Conservation (phyloP, 2,888 invertebrate species). For the Prosapia bicincta region DNA sequence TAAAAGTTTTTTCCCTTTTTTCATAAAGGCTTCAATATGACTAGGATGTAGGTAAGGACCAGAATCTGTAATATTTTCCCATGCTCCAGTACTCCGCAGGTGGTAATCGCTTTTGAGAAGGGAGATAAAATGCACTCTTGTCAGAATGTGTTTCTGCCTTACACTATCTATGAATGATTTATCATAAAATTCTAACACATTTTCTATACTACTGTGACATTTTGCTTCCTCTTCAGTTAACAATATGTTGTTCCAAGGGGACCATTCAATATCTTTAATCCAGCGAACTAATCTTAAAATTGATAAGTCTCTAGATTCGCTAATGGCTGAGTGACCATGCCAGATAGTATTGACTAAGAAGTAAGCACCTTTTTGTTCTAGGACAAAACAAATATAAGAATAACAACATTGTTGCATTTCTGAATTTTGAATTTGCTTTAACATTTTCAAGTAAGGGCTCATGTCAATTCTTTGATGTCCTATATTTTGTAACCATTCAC, state of each 20-base stretch:
- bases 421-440: conserved; percentile 70
- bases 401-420: conserved; percentile 70
- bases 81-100: conserved; percentile 22
- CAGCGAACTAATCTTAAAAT: conserved; percentile 75
- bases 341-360: conserved; percentile 83
- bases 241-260: conserved; percentile 93
- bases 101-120: conserved; percentile 23
- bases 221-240: conserved; percentile 79
- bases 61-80: conserved; percentile 24
- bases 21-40: neutral
- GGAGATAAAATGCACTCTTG: conserved; percentile 31
- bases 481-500: conserved; percentile 62
- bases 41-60: conserved; percentile 9
- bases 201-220: conserved; percentile 58
- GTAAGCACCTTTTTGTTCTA: conserved; percentile 77
- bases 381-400: conserved; percentile 69
- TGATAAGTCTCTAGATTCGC: conserved; percentile 69
- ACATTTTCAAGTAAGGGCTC: conserved; percentile 63
- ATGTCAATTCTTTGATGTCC: conserved; percentile 58
- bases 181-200: conserved; percentile 33
- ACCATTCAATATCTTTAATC: conserved; percentile 75
- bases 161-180: conserved; percentile 27
- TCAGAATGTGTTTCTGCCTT: conserved; percentile 26
- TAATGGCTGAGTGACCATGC: conserved; percentile 82
- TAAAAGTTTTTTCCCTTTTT: too few relatives aligned